Evolutionary conservation across 2,888 invertebrate species (phyloP).

Genomic region (Blera fallax): DNA sequence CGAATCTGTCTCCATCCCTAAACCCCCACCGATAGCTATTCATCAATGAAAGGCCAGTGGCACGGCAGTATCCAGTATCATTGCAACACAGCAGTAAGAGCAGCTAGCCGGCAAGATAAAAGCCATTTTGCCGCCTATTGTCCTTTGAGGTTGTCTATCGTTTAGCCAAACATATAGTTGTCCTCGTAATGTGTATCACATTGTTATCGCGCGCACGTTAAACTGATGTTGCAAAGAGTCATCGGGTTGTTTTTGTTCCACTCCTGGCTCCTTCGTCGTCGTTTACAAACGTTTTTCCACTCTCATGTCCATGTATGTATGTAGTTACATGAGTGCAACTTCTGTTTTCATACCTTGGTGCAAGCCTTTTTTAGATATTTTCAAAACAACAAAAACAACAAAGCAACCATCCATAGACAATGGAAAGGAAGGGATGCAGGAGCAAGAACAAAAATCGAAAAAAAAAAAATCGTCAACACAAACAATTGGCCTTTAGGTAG

Average conservation of each 20-base stretch:
- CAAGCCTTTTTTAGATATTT: background rate
- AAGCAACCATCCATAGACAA: background rate
- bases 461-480: background rate
- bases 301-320: background rate
- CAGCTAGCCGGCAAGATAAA: constrained; percentile 19
- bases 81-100: background rate
- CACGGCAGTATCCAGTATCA: background rate
- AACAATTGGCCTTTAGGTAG: constrained; percentile 1
- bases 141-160: constrained; percentile 35
- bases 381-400: background rate
- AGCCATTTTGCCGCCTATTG: constrained; percentile 47
- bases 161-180: constrained; percentile 25
- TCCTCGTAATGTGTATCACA: constrained; percentile 53
- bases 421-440: background rate
- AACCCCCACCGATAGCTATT: background rate
- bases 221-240: constrained; percentile 41
- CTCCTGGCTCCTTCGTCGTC: background rate
- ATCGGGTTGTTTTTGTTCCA: constrained; percentile 3
- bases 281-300: constrained; percentile 3
- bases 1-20: too few species aligned
- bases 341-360: constrained; percentile 44
- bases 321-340: constrained; percentile 22
- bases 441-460: too few species aligned
- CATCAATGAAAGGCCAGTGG: background rate
- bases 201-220: constrained; percentile 46